phyloP scores from a whole-genome alignment of 2,797 vertebrate genomes.

The Todus mexicanus region DNA sequence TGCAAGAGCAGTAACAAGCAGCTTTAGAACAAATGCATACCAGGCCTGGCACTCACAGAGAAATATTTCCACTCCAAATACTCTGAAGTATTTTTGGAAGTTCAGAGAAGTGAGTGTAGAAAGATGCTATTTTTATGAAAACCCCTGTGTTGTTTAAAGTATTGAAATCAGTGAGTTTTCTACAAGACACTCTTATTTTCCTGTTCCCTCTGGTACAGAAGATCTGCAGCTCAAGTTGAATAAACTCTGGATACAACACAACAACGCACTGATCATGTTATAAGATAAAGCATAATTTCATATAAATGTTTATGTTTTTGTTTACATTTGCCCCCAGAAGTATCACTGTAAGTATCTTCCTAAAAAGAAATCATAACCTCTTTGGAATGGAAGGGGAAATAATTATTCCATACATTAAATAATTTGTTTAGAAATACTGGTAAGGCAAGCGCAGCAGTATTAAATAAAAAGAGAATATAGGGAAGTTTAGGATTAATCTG shows the following conservation, averaged over 20 bases:
- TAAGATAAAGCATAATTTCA: neutral
- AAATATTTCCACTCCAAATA: neutral
- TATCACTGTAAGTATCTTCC: neutral
- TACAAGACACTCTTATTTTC: neutral
- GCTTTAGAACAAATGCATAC: neutral
- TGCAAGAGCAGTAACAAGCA: neutral
- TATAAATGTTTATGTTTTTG: neutral
- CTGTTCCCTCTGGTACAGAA: neutral
- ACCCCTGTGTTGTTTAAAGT: neutral
- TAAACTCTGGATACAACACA: neutral
- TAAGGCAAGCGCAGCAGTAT: neutral
- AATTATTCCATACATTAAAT: neutral
- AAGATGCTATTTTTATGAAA: neutral
- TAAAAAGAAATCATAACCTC: neutral
- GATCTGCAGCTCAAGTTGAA: neutral
- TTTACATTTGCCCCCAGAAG: neutral
- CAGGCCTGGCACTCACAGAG: neutral
- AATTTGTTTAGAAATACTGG: neutral
- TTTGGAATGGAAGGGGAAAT: neutral
- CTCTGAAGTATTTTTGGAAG: neutral
- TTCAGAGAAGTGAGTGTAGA: neutral
- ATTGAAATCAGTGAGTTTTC: neutral
- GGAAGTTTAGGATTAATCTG: neutral
- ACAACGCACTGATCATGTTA: accelerated
- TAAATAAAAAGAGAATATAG: neutral